phyloP scores from a whole-genome alignment of 1,140 invertebrate species.

The Dreissena polymorpha region DNA sequence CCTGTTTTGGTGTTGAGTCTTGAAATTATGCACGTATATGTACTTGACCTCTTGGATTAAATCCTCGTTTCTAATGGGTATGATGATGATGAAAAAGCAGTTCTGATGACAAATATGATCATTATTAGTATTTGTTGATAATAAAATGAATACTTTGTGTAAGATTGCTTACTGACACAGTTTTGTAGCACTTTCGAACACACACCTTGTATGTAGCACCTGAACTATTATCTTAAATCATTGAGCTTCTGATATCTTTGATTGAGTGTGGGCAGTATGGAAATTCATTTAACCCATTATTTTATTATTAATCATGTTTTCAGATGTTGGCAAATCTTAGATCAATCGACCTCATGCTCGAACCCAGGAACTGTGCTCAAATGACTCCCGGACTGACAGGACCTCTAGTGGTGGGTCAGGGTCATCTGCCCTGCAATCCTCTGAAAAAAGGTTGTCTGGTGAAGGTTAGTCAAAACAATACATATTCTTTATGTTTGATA shows the following conservation, averaged over 20 bases:
- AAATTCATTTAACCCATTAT: neutral
- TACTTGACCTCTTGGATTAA: too few relatives aligned
- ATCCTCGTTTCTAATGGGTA: too few relatives aligned
- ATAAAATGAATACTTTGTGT: too few relatives aligned
- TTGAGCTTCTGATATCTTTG: neutral
- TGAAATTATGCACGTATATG: too few relatives aligned
- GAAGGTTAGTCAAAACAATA: conserved; percentile 3
- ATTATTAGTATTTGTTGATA: too few relatives aligned
- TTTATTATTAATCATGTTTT: conserved; percentile 6
- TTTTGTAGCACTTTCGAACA: conserved; percentile 8
- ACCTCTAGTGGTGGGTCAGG: neutral
- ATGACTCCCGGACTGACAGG: neutral
- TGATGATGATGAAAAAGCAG: too few relatives aligned
- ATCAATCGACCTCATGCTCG: neutral
- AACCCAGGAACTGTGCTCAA: neutral
- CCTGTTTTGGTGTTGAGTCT: too few relatives aligned
- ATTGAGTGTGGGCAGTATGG: neutral
- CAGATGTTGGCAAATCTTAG: neutral
- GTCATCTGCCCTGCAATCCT: neutral
- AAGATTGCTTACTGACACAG: conserved; percentile 1
- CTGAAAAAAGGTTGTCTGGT: neutral
- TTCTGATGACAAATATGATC: too few relatives aligned
- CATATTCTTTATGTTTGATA: too few relatives aligned
- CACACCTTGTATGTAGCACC: neutral
- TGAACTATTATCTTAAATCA: neutral